phyloP scores from a whole-genome alignment of 2,113 vertebrate genomes.

The Bothrops jararaca region DNA sequence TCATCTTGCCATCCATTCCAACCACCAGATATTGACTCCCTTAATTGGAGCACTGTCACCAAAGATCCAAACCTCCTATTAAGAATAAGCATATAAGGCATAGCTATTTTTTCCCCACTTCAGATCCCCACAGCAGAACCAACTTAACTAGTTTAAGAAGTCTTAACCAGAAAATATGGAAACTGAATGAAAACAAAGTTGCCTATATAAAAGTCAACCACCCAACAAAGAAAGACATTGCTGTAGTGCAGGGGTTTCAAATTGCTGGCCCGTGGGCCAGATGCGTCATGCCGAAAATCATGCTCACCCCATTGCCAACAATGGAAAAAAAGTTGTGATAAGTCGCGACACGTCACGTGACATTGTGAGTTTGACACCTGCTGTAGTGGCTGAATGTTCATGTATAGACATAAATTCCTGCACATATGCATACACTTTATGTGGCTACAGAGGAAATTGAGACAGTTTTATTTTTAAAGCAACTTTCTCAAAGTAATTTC shows the following conservation, averaged over 20 bases:
- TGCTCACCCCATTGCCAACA: too few relatives aligned
- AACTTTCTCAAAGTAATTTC: not conserved
- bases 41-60: too few relatives aligned
- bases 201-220: not conserved
- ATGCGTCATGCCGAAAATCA: too few relatives aligned
- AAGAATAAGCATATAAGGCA: not conserved
- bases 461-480: not conserved
- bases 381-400: not conserved
- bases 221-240: not conserved
- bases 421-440: not conserved
- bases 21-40: not conserved
- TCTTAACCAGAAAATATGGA: not conserved
- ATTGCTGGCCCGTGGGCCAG: not conserved
- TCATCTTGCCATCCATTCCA: too few relatives aligned
- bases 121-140: not conserved
- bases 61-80: not conserved
- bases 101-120: not conserved
- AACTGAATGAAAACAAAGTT: not conserved
- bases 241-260: not conserved
- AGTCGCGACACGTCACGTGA: too few relatives aligned
- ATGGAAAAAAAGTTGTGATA: too few relatives aligned
- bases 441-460: not conserved
- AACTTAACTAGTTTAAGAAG: not conserved
- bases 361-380: too few relatives aligned
- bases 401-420: not conserved